Conservation (phyloP, 35 echinoderm and acorn worm species). For the Hemicentrotus pulcherrimus region DNA sequence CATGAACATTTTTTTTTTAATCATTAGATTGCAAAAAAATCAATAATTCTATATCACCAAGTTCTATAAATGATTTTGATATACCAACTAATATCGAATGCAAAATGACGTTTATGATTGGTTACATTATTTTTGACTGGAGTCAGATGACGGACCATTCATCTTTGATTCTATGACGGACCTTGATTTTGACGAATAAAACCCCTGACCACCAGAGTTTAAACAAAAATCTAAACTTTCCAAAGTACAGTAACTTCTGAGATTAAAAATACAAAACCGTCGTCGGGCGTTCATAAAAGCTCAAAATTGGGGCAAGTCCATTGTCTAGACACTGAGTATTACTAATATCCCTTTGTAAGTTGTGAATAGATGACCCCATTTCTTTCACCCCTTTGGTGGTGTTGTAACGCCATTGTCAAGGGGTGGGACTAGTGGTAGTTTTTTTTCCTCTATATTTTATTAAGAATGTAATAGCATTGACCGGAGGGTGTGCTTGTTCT, state of each 20-base stretch:
- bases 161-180: not conserved
- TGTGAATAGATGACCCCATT: conserved; percentile 2
- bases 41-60: too few species aligned
- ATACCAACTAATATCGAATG: too few species aligned
- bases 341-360: not conserved
- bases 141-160: not conserved
- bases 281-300: not conserved
- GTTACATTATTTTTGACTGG: too few species aligned
- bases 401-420: not conserved
- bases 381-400: not conserved
- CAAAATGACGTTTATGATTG: too few species aligned
- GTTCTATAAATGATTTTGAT: too few species aligned
- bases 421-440: not conserved
- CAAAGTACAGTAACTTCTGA: not conserved
- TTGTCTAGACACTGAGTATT: not conserved
- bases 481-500: not conserved
- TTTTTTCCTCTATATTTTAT: not conserved
- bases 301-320: not conserved
- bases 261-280: not conserved
- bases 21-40: too few species aligned
- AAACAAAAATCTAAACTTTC: not conserved
- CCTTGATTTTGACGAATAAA: not conserved
- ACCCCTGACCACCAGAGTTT: not conserved
- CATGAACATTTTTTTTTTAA: too few species aligned
- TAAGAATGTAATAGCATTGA: not conserved